Percentiles rank a stretch among this genome's conserved stretches.
Evolutionary conservation across 2,888 invertebrate species (phyloP).

Genomic region (Epistrophe grossulariae): DNA sequence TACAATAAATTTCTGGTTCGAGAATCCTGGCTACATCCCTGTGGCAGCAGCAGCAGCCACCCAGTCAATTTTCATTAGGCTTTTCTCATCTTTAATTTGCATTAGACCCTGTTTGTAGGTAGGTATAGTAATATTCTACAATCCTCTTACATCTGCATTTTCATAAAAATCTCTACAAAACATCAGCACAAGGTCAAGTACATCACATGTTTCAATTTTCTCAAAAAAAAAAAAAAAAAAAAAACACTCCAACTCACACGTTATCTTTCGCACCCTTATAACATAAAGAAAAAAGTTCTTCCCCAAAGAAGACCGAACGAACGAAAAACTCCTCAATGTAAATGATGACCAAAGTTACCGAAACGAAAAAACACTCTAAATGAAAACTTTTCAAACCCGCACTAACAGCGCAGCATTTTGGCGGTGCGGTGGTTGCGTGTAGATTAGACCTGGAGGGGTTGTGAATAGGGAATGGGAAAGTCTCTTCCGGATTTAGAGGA

Average conservation of each 20-base stretch:
- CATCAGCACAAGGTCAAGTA: conserved; percentile 70
- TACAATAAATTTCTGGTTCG: conserved; percentile 52
- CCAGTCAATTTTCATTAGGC: conserved; percentile 72
- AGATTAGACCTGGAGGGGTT: conserved; percentile 5
- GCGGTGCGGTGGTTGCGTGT: not conserved
- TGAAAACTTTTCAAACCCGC: conserved; percentile 72
- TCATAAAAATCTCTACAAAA: conserved; percentile 29
- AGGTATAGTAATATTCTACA: not conserved
- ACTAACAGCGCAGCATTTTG: not conserved
- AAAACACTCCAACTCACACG: conserved; percentile 70
- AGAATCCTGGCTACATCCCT: conserved; percentile 31
- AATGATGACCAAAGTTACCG: conserved; percentile 73
- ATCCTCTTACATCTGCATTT: not conserved
- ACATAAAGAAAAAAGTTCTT: conserved; percentile 48
- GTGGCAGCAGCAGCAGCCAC: conserved; percentile 8
- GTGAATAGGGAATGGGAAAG: conserved; percentile 23
- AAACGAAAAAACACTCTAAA: conserved; percentile 70
- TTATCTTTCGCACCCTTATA: conserved; percentile 60
- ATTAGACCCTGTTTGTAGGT: conserved; percentile 30
- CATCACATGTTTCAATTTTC: conserved; percentile 74
- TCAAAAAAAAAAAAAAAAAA: too few species aligned
- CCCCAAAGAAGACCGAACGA: conserved; percentile 28
- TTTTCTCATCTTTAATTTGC: conserved; percentile 68
- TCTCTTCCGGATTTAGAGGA: conserved; percentile 35
- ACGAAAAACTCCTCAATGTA: conserved; percentile 50